Conservation (phyloP, 2,888 invertebrate species). For the Fragum whitleyi region DNA sequence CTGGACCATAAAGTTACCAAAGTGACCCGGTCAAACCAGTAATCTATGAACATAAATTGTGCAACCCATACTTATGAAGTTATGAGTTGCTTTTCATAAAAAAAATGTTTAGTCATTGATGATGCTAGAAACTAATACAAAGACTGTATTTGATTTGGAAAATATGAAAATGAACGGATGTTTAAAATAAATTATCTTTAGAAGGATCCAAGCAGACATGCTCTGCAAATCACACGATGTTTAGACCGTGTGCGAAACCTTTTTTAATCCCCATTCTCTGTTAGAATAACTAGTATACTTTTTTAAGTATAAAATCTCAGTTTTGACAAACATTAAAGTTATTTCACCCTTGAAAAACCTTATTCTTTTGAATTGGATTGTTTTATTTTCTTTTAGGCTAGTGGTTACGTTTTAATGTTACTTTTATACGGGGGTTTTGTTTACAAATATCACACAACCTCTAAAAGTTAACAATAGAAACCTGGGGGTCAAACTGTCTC, state of each 20-base stretch:
- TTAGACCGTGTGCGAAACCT: too few relatives aligned
- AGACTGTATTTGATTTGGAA: too few relatives aligned
- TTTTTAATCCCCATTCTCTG: too few relatives aligned
- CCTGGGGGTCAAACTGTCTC: neutral
- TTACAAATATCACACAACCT: neutral
- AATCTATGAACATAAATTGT: neutral
- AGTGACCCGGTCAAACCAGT: neutral
- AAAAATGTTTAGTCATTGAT: neutral
- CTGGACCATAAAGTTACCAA: neutral
- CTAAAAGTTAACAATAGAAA: neutral
- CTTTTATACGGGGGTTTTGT: neutral
- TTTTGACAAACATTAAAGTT: too few relatives aligned
- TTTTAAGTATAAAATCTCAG: too few relatives aligned
- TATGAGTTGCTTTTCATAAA: neutral
- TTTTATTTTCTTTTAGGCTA: neutral
- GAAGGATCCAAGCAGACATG: too few relatives aligned
- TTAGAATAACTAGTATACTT: too few relatives aligned
- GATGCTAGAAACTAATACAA: too few relatives aligned
- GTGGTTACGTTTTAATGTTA: slow-evolving; percentile 10
- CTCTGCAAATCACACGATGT: too few relatives aligned
- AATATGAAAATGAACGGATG: too few relatives aligned
- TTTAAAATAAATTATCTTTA: too few relatives aligned
- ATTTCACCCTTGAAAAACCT: too few relatives aligned
- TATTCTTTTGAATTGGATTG: neutral
- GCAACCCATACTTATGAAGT: slow-evolving; percentile 1